These are phyloP conservation scores for Myathropa florea DNA, from an alignment of 2,888 invertebrate genomes.

Conservation along the genomic window DNA sequence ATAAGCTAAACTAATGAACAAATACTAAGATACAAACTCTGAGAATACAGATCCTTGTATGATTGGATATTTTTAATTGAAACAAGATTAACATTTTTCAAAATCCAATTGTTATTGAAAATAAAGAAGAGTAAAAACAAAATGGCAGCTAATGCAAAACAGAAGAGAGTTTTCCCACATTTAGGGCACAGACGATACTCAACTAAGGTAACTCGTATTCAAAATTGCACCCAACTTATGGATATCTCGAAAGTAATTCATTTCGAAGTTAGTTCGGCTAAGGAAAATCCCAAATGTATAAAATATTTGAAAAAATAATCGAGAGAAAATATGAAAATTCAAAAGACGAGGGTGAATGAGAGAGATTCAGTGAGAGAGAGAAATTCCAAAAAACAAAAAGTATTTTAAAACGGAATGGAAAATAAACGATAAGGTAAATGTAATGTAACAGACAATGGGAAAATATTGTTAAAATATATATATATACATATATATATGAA, in stretches of 20 bases:
- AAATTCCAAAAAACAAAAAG: conserved; percentile 7
- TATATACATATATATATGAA: conserved; percentile 44
- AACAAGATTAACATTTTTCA: conserved; percentile 5
- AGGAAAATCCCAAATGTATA: conserved; percentile 27
- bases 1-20: background rate
- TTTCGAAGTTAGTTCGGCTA: conserved; percentile 41
- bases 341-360: background rate
- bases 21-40: background rate
- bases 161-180: conserved; percentile 7
- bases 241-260: conserved; percentile 37
- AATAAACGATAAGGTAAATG: conserved; percentile 24
- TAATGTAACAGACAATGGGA: conserved; percentile 49
- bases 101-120: conserved; percentile 37
- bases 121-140: background rate
- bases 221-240: conserved; percentile 40
- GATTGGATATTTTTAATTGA: conserved; percentile 35
- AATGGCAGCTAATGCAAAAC: conserved; percentile 1
- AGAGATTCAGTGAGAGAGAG: background rate
- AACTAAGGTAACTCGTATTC: conserved; percentile 6
- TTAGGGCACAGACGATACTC: conserved; percentile 8
- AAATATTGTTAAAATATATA: conserved; percentile 58
- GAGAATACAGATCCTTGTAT: background rate
- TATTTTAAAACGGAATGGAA: background rate
- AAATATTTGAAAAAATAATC: conserved; percentile 12
- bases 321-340: background rate